phyloP scores from a whole-genome alignment of 2,888 invertebrate species.

The Cartodere bifasciata region DNA sequence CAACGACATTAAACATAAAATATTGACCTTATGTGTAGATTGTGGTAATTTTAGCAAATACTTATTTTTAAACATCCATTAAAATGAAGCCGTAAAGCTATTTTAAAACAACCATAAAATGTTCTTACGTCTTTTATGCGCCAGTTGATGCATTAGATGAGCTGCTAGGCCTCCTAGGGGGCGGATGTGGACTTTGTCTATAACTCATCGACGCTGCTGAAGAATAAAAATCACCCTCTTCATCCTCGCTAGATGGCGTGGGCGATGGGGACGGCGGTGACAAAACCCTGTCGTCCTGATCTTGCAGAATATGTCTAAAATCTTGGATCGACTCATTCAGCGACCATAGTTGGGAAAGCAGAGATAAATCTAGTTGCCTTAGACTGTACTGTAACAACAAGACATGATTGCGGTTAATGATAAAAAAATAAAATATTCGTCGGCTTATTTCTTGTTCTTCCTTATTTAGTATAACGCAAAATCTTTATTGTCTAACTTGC shows the following conservation, averaged over 20 bases:
- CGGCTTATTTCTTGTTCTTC: too few species aligned
- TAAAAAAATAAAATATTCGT: too few species aligned
- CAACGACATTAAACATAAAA: too few species aligned
- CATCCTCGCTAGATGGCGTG: slow-evolving; percentile 40
- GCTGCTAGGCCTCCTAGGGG: slow-evolving; percentile 25
- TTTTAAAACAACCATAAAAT: too few species aligned
- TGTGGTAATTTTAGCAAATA: too few species aligned
- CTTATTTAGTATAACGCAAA: too few species aligned
- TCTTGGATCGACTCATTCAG: slow-evolving; percentile 87
- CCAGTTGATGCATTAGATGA: slow-evolving; percentile 19
- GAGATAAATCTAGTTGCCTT: slow-evolving; percentile 76
- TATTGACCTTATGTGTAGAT: too few species aligned
- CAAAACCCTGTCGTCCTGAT: slow-evolving; percentile 34
- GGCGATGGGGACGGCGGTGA: slow-evolving; percentile 42
- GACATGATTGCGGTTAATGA: too few species aligned
- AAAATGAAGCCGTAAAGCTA: too few species aligned
- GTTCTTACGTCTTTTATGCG: too few species aligned
- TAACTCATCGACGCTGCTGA: slow-evolving; percentile 29
- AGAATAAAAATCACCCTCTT: slow-evolving; percentile 27
- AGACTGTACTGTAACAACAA: slow-evolving; percentile 63
- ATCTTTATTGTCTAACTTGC: too few species aligned
- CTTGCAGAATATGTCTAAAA: slow-evolving; percentile 58
- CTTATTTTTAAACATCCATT: too few species aligned
- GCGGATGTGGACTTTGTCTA: slow-evolving; percentile 36
- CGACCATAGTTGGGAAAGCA: slow-evolving; percentile 84